Percentiles rank a stretch among this genome's conserved stretches.
These are phyloP conservation scores for Doryteuthis pealeii DNA, from an alignment of 1,140 invertebrate genomes.

Conservation along the genomic window DNA sequence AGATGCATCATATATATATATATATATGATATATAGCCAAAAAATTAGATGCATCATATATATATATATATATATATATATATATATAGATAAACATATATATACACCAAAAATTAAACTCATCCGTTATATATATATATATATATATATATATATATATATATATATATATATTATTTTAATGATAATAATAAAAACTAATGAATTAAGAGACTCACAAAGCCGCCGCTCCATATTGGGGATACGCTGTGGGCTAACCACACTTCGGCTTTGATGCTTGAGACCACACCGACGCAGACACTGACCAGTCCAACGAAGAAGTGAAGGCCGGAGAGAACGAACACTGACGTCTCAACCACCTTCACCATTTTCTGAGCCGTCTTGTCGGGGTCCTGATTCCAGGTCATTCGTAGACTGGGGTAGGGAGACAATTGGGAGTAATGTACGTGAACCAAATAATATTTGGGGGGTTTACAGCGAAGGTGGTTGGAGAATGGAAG, in stretches of 20 bases:
- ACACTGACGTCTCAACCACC: conserved; percentile 44
- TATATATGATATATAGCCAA: no score
- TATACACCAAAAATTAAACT: not conserved
- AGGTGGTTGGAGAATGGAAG: not conserved
- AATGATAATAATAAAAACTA: not conserved
- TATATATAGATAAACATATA: not conserved
- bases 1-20: no score
- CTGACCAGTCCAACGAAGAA: conserved; percentile 54
- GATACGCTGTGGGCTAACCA: conserved; percentile 62
- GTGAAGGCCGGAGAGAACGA: conserved; percentile 53
- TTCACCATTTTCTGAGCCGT: conserved; percentile 35
- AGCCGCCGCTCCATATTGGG: conserved; percentile 61
- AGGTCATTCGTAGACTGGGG: not conserved
- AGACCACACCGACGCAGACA: conserved; percentile 55
- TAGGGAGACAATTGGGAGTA: not conserved
- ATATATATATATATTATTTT: not conserved
- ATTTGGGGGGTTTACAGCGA: not conserved
- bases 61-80: not conserved
- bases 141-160: no score
- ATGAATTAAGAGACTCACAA: conserved; percentile 49
- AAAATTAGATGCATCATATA: no score
- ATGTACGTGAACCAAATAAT: not conserved
- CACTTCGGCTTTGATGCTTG: conserved; percentile 56
- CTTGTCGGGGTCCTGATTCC: conserved; percentile 3
- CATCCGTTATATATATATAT: no score